Evolutionary conservation across 1,140 invertebrate genomes (phyloP), one percentile per base, ranked within the genome.

Genomic region (Tachypleus tridentatus): DNA sequence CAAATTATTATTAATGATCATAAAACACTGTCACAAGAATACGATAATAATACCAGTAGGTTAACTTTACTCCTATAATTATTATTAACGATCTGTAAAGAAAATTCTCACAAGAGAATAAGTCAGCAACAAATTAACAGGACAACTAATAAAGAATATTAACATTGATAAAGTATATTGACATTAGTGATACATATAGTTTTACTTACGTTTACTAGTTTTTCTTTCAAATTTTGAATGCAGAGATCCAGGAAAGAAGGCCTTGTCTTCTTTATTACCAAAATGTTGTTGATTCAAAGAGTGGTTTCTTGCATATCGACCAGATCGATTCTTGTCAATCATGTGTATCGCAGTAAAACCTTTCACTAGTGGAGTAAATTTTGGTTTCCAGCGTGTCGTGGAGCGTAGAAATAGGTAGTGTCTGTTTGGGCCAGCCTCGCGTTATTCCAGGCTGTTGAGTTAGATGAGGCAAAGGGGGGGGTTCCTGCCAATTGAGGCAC

Each of bases 301-400:
- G n/a, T n/a, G 7, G n/a, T 54, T 54, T 8, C 7, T 54, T 57
- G 11, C 6, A 10, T 58, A 11, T 51, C 64, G 49, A 8, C 11
- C 51, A 48, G 10, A 5, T 8, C 56, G 61, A 54, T 54, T 67
- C 63, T 73, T 74, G 53, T 74, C 81, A 3, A 86, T 77, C 84
- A 87, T 86, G 72, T 85, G 85, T 48, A 87, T 74, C 0, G 83
- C 83, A 6, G 86, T 87, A 65, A 87, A 86, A 3, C 86, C 86
- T 74, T 87, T 84, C 4, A 79, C 81, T 4, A 86, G 72, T 0
- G 80, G 80, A 61, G 86, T 82, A 74, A 86, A 86, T 70, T 80
- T 79, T 8, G 86, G 86, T 4, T 82, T 81, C 74, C 82, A 82
- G 11, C 61, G 47, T 50, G 68, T 66, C 54, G 60, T 59, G 49